Evolutionary conservation across 2,888 invertebrate genomes (phyloP).

Genomic region (Cremastinae sp.): DNA sequence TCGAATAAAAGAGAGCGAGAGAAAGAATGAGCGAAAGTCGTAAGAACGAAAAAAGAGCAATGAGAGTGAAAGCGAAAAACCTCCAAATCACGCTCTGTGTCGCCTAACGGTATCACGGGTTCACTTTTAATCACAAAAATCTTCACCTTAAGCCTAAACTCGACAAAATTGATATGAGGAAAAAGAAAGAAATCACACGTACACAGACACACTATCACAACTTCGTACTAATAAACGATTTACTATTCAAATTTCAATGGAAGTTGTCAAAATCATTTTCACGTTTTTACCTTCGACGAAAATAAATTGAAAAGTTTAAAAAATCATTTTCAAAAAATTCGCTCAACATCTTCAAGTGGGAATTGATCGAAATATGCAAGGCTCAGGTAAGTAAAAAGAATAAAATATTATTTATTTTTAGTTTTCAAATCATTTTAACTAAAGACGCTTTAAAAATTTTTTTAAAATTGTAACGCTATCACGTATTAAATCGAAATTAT

Average conservation of each 20-base stretch:
- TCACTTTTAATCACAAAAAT: conserved; percentile 70
- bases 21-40: too few species aligned
- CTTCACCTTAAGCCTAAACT: conserved; percentile 68
- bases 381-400: too few species aligned
- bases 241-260: conserved; percentile 74
- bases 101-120: conserved; percentile 72
- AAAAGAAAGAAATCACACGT: conserved; percentile 42
- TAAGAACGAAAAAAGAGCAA: conserved; percentile 55
- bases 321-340: background rate
- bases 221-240: conserved; percentile 78
- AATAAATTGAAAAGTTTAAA: background rate
- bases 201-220: conserved; percentile 71
- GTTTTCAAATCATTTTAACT: too few species aligned
- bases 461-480: too few species aligned
- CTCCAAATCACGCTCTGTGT: conserved; percentile 69
- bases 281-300: background rate
- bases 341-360: background rate
- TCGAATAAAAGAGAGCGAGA: conserved; percentile 51
- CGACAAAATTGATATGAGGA: conserved; percentile 60
- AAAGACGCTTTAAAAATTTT: too few species aligned
- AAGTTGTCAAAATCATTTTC: conserved; percentile 48
- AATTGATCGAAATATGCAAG: too few species aligned
- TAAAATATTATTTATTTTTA: background rate
- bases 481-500: too few species aligned
- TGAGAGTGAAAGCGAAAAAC: conserved; percentile 55